A percentile compares a stretch with the other conserved stretches of the same genome.
Evolutionary conservation across 2,113 vertebrate species (phyloP).

Genomic region (Paraplagusia blochii): DNA sequence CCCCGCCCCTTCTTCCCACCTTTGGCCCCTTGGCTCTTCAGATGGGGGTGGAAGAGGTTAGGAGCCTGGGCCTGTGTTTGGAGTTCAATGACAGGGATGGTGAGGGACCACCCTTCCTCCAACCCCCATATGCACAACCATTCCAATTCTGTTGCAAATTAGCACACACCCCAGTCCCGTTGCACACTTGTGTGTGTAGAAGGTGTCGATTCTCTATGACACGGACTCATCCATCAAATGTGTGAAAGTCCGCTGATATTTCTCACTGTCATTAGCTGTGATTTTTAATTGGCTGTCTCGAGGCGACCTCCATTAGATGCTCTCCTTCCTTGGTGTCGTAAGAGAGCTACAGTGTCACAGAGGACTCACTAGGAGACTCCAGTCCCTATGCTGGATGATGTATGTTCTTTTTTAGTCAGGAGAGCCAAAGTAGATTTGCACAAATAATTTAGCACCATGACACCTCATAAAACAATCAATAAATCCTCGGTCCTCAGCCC

Average conservation of each 20-base stretch:
- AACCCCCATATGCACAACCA: conserved; percentile 1
- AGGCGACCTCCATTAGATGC: conserved; percentile 30
- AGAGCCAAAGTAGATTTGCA: neutral
- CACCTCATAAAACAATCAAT: neutral
- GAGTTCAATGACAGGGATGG: conserved; percentile 5
- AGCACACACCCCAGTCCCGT: neutral
- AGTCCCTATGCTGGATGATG: neutral
- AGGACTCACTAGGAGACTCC: neutral
- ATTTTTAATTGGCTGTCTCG: conserved; percentile 51
- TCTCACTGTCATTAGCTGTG: conserved; percentile 43
- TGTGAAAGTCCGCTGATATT: conserved; percentile 38
- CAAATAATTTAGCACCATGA: no score
- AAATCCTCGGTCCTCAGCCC: neutral
- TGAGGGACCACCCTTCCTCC: neutral
- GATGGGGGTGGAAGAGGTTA: neutral
- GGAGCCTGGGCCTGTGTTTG: neutral
- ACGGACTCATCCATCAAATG: conserved; percentile 58
- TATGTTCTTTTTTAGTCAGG: neutral
- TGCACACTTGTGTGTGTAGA: conserved; percentile 2
- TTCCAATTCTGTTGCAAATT: conserved; percentile 12
- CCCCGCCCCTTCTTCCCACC: conserved; percentile 37
- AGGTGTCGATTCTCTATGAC: conserved; percentile 18
- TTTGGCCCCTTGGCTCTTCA: conserved; percentile 29
- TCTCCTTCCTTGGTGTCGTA: neutral
- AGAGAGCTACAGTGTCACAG: neutral